These are phyloP conservation scores for Drosophila leontia DNA, from an alignment of 1,140 invertebrate genomes.

Conservation along the genomic window DNA sequence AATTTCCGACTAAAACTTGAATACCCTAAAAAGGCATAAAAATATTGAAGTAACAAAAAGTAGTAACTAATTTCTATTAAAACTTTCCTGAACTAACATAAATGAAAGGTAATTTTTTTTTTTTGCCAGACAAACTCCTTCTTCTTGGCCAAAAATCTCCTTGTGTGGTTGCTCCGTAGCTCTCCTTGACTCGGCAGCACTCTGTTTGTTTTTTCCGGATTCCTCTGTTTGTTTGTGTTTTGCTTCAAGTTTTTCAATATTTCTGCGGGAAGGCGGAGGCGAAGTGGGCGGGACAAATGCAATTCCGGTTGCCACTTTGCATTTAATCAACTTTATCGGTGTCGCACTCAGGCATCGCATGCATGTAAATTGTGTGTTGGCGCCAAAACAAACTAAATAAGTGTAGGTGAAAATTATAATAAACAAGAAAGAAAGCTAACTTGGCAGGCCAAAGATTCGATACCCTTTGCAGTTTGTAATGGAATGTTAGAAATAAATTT, in stretches of 20 bases:
- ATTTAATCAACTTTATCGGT: constrained; percentile 68
- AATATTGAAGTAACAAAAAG: neutral
- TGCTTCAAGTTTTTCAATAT: constrained; percentile 61
- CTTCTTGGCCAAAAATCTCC: neutral
- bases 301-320: constrained; percentile 57
- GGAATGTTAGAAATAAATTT: no score
- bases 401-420: constrained; percentile 28
- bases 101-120: constrained; percentile 3
- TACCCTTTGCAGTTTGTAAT: no score
- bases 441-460: no score
- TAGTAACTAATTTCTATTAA: constrained; percentile 1
- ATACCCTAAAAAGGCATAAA: neutral
- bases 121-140: neutral
- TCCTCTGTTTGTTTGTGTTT: constrained; percentile 35
- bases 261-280: constrained; percentile 12
- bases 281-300: constrained; percentile 19
- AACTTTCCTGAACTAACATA: neutral
- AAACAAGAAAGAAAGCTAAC: no score
- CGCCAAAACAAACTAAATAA: constrained; percentile 47
- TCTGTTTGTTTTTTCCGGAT: constrained; percentile 37
- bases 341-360: constrained; percentile 41
- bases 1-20: no score
- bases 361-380: constrained; percentile 51
- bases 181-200: constrained; percentile 3
- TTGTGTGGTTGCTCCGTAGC: neutral